Percentiles rank a stretch among this genome's conserved stretches.
phyloP scores from a whole-genome alignment of 2,888 invertebrate species.

The Drosophila demipolita region DNA sequence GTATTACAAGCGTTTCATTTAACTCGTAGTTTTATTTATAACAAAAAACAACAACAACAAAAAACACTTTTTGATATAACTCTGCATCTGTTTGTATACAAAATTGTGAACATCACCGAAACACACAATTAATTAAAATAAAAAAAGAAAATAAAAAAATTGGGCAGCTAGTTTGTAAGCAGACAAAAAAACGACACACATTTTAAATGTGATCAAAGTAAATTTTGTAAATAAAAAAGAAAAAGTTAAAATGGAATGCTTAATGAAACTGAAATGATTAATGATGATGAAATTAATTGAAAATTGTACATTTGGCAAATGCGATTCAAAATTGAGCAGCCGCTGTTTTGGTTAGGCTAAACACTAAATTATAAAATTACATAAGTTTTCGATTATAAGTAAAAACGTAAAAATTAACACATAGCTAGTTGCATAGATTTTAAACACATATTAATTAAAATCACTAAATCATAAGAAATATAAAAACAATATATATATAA shows the following conservation, averaged over 20 bases:
- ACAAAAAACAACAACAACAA: neutral
- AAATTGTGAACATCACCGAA: slow-evolving; percentile 10
- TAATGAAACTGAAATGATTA: neutral
- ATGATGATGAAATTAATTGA: slow-evolving; percentile 4
- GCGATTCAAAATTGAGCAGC: slow-evolving; percentile 68
- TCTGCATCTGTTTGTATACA: slow-evolving; percentile 53
- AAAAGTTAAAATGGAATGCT: slow-evolving; percentile 25
- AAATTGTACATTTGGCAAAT: slow-evolving; percentile 68
- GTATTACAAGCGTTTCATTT: slow-evolving; percentile 58
- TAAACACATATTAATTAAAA: slow-evolving; percentile 48
- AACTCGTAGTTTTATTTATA: slow-evolving; percentile 58
- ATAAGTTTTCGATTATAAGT: slow-evolving; percentile 8
- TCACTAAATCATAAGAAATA: slow-evolving; percentile 23
- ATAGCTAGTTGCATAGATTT: slow-evolving; percentile 71
- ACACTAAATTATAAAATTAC: slow-evolving; percentile 29
- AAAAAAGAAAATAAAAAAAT: neutral
- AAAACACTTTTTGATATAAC: slow-evolving; percentile 37
- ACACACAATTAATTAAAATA: slow-evolving; percentile 43
- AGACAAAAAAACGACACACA: slow-evolving; percentile 27
- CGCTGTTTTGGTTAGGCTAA: slow-evolving; percentile 62
- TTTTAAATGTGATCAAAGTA: slow-evolving; percentile 69
- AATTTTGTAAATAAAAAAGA: slow-evolving; percentile 41
- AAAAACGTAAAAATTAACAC: slow-evolving; percentile 56
- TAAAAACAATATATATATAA: slow-evolving; percentile 8
- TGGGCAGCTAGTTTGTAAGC: slow-evolving; percentile 27